Base-by-base conservation (phyloP, 2,797 vertebrate species). In the Anguilla obscura region DNA sequence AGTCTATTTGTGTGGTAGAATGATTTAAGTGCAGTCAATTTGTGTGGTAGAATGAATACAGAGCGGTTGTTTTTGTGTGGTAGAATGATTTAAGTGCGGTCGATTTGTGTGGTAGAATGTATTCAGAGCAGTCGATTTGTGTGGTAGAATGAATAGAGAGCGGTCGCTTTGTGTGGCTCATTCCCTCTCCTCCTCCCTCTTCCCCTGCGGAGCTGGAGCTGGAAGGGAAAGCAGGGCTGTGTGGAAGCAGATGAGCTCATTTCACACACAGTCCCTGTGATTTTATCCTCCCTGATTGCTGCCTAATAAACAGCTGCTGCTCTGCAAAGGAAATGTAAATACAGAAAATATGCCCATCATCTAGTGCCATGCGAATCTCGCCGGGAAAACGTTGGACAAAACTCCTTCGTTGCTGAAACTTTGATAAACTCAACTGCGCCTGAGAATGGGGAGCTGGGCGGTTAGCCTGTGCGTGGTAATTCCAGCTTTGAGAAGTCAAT, bases 201-300 rank as follows among this genome's bases (percentile, higher is more conserved):
- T 71, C 27, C 8, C n/a, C 21, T 30, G n/a, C n/a, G 9, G 69
- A 71, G 8, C n/a, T 3, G n/a, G 27, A 71, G 69, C 27, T 71
- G 69, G 69, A 27, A 71, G 69, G 10, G 21, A 12, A 71, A 30
- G 69, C 69, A 71, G 69, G 27, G 69, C 69, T 1, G n/a, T 30
- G 27, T 71, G 69, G 9, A 33, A 33, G 69, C 69, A 71, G n/a
- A 71, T 12, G n/a, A 71, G 69, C 69, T 71, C 69, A 71, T 71
- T 71, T 71, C n/a, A 30, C 69, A 71, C n/a, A 71, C 8, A 71
- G 69, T 71, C 69, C 27, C 27, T 71, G 69, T 71, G 69, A 71
- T 30, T 71, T 30, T 71, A 71, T 71, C 69, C 69, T 33, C 8
- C 27, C 69, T 71, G 69, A 71, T 33, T 71, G 69, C 69, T 71